These are phyloP conservation scores for Dinocampus coccinellae DNA, from an alignment of 2,888 invertebrate genomes.

Conservation along the genomic window DNA sequence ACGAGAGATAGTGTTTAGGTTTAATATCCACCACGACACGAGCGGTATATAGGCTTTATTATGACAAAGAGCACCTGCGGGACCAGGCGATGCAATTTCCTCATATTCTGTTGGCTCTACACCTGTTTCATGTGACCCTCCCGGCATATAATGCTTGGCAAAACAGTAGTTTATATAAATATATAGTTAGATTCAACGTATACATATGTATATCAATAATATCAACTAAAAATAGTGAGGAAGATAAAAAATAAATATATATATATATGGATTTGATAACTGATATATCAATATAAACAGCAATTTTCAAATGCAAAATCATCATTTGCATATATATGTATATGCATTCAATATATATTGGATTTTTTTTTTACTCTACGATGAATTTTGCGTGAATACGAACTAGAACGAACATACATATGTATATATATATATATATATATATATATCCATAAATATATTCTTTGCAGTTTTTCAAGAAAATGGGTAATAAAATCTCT, in stretches of 20 bases:
- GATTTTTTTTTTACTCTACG: not conserved
- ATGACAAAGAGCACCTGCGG: constrained; percentile 69
- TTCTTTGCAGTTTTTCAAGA: not conserved
- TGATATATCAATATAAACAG: not conserved
- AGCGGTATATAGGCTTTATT: constrained; percentile 66
- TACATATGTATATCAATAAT: constrained; percentile 4
- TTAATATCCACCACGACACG: constrained; percentile 64
- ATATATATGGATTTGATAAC: not conserved
- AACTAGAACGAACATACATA: too few species aligned
- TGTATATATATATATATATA: too few species aligned
- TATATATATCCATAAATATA: constrained; percentile 12
- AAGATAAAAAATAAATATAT: too few species aligned
- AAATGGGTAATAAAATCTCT: constrained; percentile 8
- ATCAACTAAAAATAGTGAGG: too few species aligned
- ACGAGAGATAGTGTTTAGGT: constrained; percentile 55
- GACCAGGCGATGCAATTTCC: constrained; percentile 67
- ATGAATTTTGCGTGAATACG: constrained; percentile 6
- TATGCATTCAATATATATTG: not conserved
- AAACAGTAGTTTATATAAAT: constrained; percentile 8
- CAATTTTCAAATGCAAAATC: not conserved
- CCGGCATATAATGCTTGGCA: not conserved
- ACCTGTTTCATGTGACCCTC: constrained; percentile 57
- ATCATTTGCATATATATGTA: not conserved
- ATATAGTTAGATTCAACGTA: not conserved
- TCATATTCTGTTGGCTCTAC: constrained; percentile 56